Evolutionary conservation across 2,113 vertebrate genomes (phyloP).

Genomic region (Tamias sibiricus): DNA sequence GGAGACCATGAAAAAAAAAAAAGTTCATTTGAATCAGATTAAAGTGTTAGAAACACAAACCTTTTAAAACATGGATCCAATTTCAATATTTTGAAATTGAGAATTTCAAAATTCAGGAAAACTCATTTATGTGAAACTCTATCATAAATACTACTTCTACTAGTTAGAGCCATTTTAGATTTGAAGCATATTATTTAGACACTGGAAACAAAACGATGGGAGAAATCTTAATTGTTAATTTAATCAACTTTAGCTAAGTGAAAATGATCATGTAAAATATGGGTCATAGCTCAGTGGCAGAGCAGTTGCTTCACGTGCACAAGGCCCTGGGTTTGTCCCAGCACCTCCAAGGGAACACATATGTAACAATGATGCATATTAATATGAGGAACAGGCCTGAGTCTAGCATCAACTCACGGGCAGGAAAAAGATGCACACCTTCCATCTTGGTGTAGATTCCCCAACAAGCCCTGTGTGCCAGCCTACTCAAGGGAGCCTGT

Average conservation of each 20-base stretch:
- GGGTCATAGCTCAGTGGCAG: neutral
- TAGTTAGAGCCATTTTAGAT: neutral
- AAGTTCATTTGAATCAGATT: neutral
- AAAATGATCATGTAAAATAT: neutral
- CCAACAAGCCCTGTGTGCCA: accelerated
- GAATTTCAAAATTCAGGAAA: neutral
- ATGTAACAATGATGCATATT: accelerated
- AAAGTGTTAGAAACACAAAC: neutral
- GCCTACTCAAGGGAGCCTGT: accelerated
- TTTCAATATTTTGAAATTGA: too few species aligned
- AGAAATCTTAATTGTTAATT: neutral
- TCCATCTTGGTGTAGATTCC: accelerated
- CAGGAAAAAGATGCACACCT: accelerated
- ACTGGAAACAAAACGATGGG: neutral
- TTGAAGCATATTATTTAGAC: neutral
- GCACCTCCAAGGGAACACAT: too few species aligned
- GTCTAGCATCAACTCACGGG: accelerated
- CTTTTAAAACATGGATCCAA: neutral
- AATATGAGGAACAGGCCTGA: accelerated
- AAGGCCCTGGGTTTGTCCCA: neutral
- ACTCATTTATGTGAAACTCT: neutral
- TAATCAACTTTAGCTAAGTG: neutral
- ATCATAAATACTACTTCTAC: neutral
- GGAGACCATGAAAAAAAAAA: neutral
- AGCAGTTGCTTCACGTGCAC: neutral